Percentiles rank a stretch among this genome's conserved stretches.
These are phyloP conservation scores for Lophura nycthemera DNA, from an alignment of 2,113 vertebrate species.

Conservation along the genomic window DNA sequence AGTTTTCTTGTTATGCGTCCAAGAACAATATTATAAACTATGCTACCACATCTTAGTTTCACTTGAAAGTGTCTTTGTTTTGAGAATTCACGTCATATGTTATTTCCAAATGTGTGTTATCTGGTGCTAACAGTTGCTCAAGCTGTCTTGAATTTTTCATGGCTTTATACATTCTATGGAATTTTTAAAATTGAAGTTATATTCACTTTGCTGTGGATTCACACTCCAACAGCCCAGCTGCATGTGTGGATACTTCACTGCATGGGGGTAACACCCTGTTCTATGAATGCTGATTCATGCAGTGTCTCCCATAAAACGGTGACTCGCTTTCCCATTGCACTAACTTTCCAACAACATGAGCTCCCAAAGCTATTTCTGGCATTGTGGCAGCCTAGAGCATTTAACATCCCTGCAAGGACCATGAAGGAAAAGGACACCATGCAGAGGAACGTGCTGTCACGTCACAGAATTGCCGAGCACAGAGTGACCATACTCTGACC, in stretches of 20 bases:
- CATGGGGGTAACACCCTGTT: not conserved
- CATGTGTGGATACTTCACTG: not conserved
- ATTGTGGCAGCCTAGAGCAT: not conserved
- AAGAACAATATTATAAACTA: not conserved
- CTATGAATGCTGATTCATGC: not conserved
- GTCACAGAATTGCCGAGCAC: not conserved
- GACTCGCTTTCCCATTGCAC: not conserved
- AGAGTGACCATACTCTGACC: not conserved
- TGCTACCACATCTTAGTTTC: not conserved
- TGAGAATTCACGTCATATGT: not conserved
- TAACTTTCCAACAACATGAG: not conserved
- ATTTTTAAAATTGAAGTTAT: not conserved
- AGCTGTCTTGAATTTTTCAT: not conserved
- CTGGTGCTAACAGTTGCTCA: constrained; percentile 15
- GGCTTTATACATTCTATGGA: not conserved
- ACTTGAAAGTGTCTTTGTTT: constrained; percentile 1
- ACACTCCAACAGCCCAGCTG: not conserved
- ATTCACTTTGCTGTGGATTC: not conserved
- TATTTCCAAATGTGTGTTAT: constrained; percentile 5
- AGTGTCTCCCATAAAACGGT: not conserved
- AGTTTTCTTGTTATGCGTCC: not conserved
- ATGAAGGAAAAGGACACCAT: not conserved
- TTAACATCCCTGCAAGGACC: constrained; percentile 12
- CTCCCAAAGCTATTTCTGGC: not conserved
- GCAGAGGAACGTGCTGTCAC: not conserved